Percentiles rank a stretch among this genome's conserved stretches.
Evolutionary conservation across 2,797 vertebrate genomes (phyloP).

Genomic region (Enteromius unitaeniatus): DNA sequence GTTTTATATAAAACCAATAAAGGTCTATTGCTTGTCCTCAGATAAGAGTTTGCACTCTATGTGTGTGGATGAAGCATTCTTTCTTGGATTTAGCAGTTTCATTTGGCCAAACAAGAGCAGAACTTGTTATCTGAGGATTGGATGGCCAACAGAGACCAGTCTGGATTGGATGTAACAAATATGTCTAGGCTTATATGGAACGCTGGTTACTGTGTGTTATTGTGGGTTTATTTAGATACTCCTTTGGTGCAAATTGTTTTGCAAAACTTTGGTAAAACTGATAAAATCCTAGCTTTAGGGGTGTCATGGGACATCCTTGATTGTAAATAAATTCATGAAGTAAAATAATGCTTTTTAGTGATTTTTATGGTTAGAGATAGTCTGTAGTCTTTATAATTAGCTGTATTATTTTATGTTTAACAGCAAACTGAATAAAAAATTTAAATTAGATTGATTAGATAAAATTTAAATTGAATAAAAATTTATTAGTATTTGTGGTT

Average conservation of each 20-base stretch:
- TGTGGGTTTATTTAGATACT: background rate
- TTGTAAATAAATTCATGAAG: conserved; percentile 2
- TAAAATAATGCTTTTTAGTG: background rate
- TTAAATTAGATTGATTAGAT: too few species aligned
- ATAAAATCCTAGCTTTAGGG: background rate
- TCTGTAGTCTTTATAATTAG: background rate
- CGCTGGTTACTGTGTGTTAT: background rate
- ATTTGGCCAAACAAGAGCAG: conserved; percentile 7
- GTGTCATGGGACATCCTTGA: background rate
- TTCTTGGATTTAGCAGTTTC: conserved; percentile 1
- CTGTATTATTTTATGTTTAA: background rate
- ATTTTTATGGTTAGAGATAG: background rate
- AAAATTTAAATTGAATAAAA: too few species aligned
- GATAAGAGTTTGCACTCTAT: background rate
- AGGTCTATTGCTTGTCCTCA: background rate
- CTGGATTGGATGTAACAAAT: conserved; percentile 23
- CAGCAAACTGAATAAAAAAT: background rate
- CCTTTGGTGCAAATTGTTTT: background rate
- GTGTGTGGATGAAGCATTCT: conserved; percentile 7
- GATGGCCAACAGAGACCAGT: conserved; percentile 5
- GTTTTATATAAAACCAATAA: background rate
- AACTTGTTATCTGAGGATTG: conserved; percentile 32
- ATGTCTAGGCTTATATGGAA: background rate
- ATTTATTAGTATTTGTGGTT: too few species aligned
- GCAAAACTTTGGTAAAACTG: conserved; percentile 1